Base-by-base conservation (phyloP, 2,888 invertebrate genomes). In the Nymphalis c-album region DNA sequence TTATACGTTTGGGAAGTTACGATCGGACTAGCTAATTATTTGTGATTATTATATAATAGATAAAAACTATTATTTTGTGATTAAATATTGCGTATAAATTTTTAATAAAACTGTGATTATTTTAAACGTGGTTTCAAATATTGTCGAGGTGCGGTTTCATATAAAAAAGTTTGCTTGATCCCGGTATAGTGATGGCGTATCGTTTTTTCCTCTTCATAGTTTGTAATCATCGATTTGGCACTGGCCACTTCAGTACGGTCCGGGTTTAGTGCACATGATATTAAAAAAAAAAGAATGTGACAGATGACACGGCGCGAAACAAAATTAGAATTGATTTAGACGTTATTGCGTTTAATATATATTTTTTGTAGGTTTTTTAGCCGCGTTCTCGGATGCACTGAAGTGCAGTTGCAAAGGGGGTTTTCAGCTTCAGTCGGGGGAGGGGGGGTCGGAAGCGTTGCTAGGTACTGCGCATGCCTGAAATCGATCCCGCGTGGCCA, bases 151-250 rank as follows among this genome's bases (percentile, higher is more conserved):
- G 80, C 82, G 85, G 69, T 72, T 61, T 60, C 45, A 26, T 83
- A 83, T 82, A 78, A 83, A 85, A 80, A 83, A 75, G 76, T 84
- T 84, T 78, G 75, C 77, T 71, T 69, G 70, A 53, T 68, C 70
- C 68, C 63, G 68, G 77, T 73, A 77, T 77, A 74, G 75, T 79
- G 77, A 79, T 77, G 79, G 57, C 57, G 57, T 81, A 80, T 75
- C 80, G 85, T 87, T 90, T 92, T 90, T 91, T 92, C 78, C 83
- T 91, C 91, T 88, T 92, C 92, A 92, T 92, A 91, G 87, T 91
- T 90, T 79, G 82, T 80, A 76, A 81, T 75, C 65, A 75, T 71
- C 72, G 71, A 69, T 72, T 76, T 70, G 69, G 65, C 68, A 71
- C 71, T 68, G 64, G 67, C 66, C 70, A 68, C 60, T 69, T 59